Evolutionary conservation across 2,888 invertebrate genomes (phyloP).

Genomic region (Lasioglossum figueresi): DNA sequence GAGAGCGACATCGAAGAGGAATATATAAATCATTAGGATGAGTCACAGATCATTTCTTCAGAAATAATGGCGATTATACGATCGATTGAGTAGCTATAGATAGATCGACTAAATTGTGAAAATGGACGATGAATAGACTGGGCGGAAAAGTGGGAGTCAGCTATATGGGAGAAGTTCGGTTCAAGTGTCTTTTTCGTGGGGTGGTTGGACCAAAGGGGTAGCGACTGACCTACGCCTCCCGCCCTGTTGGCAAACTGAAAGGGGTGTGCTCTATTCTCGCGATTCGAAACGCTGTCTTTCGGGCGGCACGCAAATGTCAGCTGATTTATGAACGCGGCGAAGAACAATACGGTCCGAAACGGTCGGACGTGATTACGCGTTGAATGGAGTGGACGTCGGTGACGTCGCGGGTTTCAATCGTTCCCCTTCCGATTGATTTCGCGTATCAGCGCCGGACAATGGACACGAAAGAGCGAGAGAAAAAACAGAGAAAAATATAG

Average conservation of each 20-base stretch:
- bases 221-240: slow-evolving; percentile 28
- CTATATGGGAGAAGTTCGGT: background rate
- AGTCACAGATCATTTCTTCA: background rate
- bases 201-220: slow-evolving; percentile 12
- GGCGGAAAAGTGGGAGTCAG: background rate
- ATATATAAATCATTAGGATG: background rate
- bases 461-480: background rate
- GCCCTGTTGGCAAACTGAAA: background rate
- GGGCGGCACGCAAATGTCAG: slow-evolving; percentile 36
- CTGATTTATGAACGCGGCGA: slow-evolving; percentile 44
- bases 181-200: slow-evolving; percentile 38
- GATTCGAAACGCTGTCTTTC: slow-evolving; percentile 45
- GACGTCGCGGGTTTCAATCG: background rate
- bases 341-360: slow-evolving; percentile 30
- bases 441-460: slow-evolving; percentile 14
- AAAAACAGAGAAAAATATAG: background rate
- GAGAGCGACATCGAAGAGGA: background rate
- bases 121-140: background rate
- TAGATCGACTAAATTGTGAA: background rate
- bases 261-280: slow-evolving; percentile 25
- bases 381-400: background rate
- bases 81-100: background rate
- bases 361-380: slow-evolving; percentile 26
- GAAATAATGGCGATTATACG: background rate
- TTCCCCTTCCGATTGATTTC: slow-evolving; percentile 26